A percentile compares a stretch with the other conserved stretches of the same genome.
Conservation (phyloP, 2,888 invertebrate genomes). For the Folsomia candida region DNA sequence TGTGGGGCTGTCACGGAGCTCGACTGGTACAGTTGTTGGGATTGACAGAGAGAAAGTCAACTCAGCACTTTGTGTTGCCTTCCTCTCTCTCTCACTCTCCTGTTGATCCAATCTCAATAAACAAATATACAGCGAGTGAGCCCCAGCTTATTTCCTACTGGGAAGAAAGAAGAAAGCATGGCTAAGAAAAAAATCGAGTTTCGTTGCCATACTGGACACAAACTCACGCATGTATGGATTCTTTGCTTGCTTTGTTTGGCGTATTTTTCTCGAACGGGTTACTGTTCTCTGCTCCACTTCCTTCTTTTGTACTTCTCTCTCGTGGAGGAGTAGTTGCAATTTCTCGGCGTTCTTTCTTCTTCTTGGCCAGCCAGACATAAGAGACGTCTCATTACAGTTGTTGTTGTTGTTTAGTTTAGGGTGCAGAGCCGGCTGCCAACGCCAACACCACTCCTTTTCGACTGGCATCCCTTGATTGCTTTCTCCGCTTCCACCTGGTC, state of each 20-base stretch:
- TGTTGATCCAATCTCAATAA: constrained; percentile 8
- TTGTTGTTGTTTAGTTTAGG: background rate
- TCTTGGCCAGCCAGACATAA: background rate
- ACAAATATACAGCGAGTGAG: too few relatives aligned
- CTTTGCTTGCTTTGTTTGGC: background rate
- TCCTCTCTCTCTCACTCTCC: background rate
- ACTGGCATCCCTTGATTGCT: background rate
- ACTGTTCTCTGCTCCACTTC: background rate
- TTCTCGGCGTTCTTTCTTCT: background rate
- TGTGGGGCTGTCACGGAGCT: background rate
- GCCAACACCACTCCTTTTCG: background rate
- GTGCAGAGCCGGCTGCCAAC: background rate
- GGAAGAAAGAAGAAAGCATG: background rate
- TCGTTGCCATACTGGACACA: too few relatives aligned
- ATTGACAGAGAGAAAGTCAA: background rate
- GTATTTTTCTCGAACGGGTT: too few relatives aligned
- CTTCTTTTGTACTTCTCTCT: background rate
- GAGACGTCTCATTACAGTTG: background rate
- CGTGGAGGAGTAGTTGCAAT: background rate
- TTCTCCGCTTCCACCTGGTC: background rate
- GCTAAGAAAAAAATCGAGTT: background rate
- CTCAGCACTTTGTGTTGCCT: background rate
- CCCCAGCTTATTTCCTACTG: too few relatives aligned
- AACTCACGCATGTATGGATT: background rate
- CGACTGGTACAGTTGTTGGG: background rate